Percentiles rank a stretch among this genome's conserved stretches.
phyloP scores from a whole-genome alignment of 2,113 vertebrate species.

The Datnioides undecimradiatus region DNA sequence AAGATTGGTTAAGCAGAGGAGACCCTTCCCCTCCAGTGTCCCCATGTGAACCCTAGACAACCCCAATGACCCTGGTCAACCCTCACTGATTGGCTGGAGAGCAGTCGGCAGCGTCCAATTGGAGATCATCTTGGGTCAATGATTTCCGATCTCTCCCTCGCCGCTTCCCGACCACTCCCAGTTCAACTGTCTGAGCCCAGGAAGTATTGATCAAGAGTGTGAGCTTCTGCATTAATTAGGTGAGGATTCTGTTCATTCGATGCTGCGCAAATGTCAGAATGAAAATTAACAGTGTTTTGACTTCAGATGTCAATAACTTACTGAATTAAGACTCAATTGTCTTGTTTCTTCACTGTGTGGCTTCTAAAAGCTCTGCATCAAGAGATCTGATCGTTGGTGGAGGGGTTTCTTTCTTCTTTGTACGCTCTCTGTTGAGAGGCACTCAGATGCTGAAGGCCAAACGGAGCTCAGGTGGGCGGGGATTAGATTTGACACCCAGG shows the following conservation, averaged over 20 bases:
- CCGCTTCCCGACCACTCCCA: neutral
- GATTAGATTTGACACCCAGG: constrained; percentile 19
- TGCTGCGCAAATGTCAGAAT: neutral
- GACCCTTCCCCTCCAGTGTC: constrained; percentile 31
- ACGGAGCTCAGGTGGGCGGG: neutral
- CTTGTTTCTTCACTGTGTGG: neutral
- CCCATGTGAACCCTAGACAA: constrained; percentile 42
- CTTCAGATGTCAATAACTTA: neutral
- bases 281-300: neutral
- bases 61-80: constrained; percentile 53
- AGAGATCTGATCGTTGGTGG: neutral
- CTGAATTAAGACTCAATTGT: neutral
- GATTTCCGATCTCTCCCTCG: constrained; percentile 25
- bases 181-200: neutral
- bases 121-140: neutral
- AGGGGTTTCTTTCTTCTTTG: neutral
- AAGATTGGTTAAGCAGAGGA: neutral
- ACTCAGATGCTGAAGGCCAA: neutral
- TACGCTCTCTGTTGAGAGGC: constrained; percentile 7
- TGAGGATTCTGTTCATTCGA: neutral
- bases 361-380: neutral
- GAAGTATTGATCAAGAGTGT: constrained; percentile 30
- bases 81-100: constrained; percentile 56
- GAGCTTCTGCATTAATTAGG: neutral
- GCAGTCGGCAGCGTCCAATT: constrained; percentile 45